Evolutionary conservation across 2,797 vertebrate genomes (phyloP).

Genomic region (Protonibea diacanthus): DNA sequence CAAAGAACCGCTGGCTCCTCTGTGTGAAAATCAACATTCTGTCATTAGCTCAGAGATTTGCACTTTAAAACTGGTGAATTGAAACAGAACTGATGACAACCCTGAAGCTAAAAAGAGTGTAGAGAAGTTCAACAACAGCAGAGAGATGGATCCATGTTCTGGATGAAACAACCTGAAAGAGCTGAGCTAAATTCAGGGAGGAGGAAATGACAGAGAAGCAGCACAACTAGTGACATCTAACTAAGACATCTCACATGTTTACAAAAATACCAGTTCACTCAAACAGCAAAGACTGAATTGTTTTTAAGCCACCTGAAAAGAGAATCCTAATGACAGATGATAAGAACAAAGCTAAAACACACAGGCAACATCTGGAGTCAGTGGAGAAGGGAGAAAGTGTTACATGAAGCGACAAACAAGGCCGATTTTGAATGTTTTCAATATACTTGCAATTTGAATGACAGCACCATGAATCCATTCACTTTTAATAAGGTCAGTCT

Average conservation of each 20-base stretch:
- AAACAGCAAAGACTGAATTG: neutral
- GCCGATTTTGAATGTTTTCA: neutral
- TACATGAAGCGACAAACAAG: neutral
- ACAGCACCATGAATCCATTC: neutral
- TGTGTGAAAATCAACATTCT: constrained; percentile 3
- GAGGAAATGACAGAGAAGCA: constrained; percentile 14
- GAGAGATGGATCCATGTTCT: constrained; percentile 2
- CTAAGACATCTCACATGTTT: neutral
- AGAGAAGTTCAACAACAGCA: constrained; percentile 4
- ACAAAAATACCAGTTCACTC: neutral
- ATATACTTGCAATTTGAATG: neutral
- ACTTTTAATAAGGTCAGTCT: neutral
- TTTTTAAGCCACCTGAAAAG: constrained; percentile 35
- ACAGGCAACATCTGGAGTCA: constrained; percentile 36
- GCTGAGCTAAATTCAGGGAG: neutral
- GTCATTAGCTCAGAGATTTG: neutral
- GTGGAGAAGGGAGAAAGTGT: neutral
- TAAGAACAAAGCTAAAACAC: neutral
- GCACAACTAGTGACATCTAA: neutral
- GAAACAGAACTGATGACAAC: constrained; percentile 36
- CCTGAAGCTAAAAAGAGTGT: neutral
- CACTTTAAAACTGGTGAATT: neutral
- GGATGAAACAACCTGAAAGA: constrained; percentile 30
- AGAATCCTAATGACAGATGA: neutral
- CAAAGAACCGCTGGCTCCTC: constrained; percentile 22